These are phyloP conservation scores for Sapajus apella DNA, from an alignment of 2,113 vertebrate species.

Conservation along the genomic window DNA sequence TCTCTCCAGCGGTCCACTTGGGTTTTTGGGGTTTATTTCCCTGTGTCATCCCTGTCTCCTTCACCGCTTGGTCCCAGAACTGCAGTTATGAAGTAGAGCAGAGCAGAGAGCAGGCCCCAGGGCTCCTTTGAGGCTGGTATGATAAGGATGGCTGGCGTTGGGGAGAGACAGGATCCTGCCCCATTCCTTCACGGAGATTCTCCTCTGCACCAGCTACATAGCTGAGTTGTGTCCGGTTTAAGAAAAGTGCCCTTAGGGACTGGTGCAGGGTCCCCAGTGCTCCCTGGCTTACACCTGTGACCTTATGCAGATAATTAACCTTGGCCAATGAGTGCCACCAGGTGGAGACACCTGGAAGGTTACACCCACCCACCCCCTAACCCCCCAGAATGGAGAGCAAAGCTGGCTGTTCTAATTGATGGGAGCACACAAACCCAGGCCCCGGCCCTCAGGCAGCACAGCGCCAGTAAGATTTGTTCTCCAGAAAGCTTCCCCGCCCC, in stretches of 20 bases:
- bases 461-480: background rate
- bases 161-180: background rate
- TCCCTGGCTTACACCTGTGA: no score
- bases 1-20: background rate
- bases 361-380: accelerated
- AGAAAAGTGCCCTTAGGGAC: background rate
- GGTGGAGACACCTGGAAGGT: background rate
- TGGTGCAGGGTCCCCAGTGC: no score
- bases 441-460: background rate
- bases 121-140: background rate
- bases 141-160: background rate
- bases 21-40: background rate
- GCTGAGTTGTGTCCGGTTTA: background rate
- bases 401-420: background rate
- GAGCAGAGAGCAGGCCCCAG: background rate
- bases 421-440: background rate
- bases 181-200: background rate
- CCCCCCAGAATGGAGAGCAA: background rate
- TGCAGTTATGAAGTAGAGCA: accelerated
- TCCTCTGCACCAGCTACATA: background rate
- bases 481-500: background rate
- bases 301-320: background rate
- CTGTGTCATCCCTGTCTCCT: background rate
- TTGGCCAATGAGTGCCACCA: background rate
- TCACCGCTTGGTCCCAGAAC: background rate